Percentiles rank a stretch among this genome's conserved stretches.
These are phyloP conservation scores for Patella caerulea DNA, from an alignment of 2,888 invertebrate species.

Conservation along the genomic window DNA sequence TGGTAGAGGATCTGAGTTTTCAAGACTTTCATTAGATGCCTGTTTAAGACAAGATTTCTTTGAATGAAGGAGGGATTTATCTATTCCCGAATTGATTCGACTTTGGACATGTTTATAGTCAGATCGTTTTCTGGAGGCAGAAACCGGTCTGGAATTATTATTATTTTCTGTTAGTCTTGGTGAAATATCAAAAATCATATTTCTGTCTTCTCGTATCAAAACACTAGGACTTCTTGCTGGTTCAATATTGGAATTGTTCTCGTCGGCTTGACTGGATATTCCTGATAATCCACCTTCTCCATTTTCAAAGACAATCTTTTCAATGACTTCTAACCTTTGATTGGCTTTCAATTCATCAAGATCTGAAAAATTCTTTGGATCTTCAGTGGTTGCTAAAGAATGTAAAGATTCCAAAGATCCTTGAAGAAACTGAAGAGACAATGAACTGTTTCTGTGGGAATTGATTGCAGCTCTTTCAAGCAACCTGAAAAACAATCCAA, in stretches of 20 bases:
- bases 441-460: no score
- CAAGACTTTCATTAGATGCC: neutral
- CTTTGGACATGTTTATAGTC: neutral
- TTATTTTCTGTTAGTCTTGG: conserved; percentile 49
- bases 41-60: neutral
- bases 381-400: conserved; percentile 19
- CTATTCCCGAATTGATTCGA: neutral
- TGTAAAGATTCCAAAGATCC: no score
- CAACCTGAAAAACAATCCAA: no score
- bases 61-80: neutral
- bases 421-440: no score
- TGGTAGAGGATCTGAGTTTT: neutral
- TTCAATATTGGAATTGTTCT: conserved; percentile 17
- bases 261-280: conserved; percentile 20
- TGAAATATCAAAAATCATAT: conserved; percentile 52
- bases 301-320: neutral
- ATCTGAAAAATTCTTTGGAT: conserved; percentile 41
- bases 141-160: conserved; percentile 43
- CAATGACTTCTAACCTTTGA: conserved; percentile 29
- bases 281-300: conserved; percentile 5
- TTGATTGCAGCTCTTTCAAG: no score
- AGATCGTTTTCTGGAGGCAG: conserved; percentile 12
- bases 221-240: conserved; percentile 22
- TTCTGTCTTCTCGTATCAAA: conserved; percentile 45
- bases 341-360: conserved; percentile 49